These are phyloP conservation scores for Trichogramma pretiosum DNA, from an alignment of 1,140 invertebrate genomes.

Conservation along the genomic window DNA sequence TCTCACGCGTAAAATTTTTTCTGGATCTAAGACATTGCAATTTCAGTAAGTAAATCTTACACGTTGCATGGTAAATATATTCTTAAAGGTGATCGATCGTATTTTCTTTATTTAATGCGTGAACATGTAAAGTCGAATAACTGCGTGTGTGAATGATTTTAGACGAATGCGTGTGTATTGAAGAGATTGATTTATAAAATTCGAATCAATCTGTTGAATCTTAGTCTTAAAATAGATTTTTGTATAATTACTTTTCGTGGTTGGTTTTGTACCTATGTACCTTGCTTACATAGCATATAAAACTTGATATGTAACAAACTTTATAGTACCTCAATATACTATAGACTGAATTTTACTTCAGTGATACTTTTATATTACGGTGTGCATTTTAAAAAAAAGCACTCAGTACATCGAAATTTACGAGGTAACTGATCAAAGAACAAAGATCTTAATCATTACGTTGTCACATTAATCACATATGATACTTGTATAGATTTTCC, in stretches of 20 bases:
- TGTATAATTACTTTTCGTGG: constrained; percentile 17
- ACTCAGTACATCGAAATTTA: too few species aligned
- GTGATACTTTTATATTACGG: neutral
- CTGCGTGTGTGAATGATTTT: neutral
- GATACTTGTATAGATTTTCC: constrained; percentile 30
- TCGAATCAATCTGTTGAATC: constrained; percentile 16
- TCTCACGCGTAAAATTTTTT: constrained; percentile 8
- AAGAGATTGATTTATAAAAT: constrained; percentile 1
- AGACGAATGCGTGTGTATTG: neutral
- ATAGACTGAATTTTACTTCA: constrained; percentile 12
- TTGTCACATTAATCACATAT: too few species aligned
- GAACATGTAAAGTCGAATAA: neutral
- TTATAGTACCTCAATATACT: constrained; percentile 14
- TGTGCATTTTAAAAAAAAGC: too few species aligned
- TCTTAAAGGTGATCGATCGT: too few species aligned
- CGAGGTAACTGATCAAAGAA: too few species aligned
- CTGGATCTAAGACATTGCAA: constrained; percentile 17
- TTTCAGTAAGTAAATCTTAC: constrained; percentile 13
- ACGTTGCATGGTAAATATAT: too few species aligned
- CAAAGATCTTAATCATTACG: too few species aligned
- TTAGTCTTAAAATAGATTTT: constrained; percentile 16
- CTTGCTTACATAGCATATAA: constrained; percentile 9
- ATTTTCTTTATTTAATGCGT: constrained; percentile 7
- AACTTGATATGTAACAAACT: neutral
- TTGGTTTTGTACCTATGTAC: constrained; percentile 19